Evolutionary conservation across 2,797 vertebrate species (phyloP).

Genomic region (Hoplostethus mediterraneus): DNA sequence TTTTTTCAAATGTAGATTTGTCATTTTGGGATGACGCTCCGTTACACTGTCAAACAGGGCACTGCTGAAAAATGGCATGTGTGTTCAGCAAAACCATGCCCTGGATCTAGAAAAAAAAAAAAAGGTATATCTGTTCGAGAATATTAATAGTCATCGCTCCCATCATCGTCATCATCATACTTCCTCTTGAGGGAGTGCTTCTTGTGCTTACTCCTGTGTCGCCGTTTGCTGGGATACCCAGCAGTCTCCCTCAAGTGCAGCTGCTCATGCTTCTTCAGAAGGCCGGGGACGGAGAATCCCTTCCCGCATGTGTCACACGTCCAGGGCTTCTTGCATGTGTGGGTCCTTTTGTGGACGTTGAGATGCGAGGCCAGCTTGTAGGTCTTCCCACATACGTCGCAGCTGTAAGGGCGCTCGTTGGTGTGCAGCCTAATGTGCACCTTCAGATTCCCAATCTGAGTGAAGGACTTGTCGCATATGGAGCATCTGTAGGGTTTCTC

Average conservation of each 20-base stretch:
- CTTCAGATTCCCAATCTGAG: slow-evolving; percentile 78
- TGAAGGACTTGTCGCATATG: slow-evolving; percentile 81
- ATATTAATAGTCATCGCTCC: slow-evolving; percentile 74
- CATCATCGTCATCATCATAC: slow-evolving; percentile 78
- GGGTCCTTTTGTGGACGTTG: slow-evolving; percentile 81
- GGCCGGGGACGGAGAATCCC: slow-evolving; percentile 75
- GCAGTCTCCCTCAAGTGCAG: slow-evolving; percentile 70
- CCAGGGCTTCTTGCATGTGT: slow-evolving; percentile 81
- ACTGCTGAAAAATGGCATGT: no score
- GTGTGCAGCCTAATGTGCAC: slow-evolving; percentile 82
- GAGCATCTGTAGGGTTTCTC: slow-evolving; percentile 80
- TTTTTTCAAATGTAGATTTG: no score
- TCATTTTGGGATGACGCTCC: no score
- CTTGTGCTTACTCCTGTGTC: slow-evolving; percentile 76
- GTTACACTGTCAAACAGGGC: no score
- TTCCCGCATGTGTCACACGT: slow-evolving; percentile 78
- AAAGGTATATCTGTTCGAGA: no score
- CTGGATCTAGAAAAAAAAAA: neutral
- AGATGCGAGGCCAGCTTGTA: slow-evolving; percentile 82
- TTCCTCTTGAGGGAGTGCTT: slow-evolving; percentile 76
- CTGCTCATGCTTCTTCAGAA: slow-evolving; percentile 80
- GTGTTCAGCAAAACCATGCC: no score
- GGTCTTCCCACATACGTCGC: slow-evolving; percentile 81
- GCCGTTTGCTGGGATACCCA: slow-evolving; percentile 68
- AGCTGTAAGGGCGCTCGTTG: slow-evolving; percentile 80